Percentiles rank a stretch among this genome's conserved stretches.
Evolutionary conservation across 2,888 invertebrate species (phyloP).

Genomic region (Troides oblongomaculatus): DNA sequence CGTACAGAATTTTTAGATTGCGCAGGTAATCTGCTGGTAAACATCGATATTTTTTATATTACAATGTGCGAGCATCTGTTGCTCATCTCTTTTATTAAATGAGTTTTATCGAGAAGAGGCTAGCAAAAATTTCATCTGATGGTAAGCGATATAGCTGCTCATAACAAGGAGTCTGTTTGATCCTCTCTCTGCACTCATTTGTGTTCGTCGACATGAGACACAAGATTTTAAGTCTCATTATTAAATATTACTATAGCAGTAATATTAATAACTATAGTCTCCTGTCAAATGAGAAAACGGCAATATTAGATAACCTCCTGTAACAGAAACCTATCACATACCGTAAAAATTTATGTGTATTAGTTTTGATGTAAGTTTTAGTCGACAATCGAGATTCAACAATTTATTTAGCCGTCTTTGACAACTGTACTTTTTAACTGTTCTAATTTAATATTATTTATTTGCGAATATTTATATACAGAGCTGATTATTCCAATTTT

Average conservation of each 20-base stretch:
- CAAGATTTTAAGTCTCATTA: no score
- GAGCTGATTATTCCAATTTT: background rate
- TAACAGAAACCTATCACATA: no score
- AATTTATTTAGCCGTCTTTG: background rate
- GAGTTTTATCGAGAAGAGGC: background rate
- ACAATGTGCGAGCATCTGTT: background rate
- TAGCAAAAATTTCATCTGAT: background rate
- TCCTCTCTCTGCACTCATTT: no score
- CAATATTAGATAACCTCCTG: no score
- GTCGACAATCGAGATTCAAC: no score
- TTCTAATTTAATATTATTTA: background rate
- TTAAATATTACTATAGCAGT: no score
- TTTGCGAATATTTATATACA: background rate
- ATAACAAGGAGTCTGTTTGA: no score
- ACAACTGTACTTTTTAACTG: background rate
- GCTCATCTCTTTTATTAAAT: background rate
- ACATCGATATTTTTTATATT: background rate
- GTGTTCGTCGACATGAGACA: no score
- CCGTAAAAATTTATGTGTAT: no score
- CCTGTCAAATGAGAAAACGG: no score
- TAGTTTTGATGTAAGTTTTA: no score
- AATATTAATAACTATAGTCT: no score
- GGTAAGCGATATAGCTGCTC: background rate
- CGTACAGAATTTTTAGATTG: slow-evolving; percentile 16
- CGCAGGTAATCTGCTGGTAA: background rate